These are phyloP conservation scores for Limenitis camilla DNA, from an alignment of 2,888 invertebrate species.

Conservation along the genomic window DNA sequence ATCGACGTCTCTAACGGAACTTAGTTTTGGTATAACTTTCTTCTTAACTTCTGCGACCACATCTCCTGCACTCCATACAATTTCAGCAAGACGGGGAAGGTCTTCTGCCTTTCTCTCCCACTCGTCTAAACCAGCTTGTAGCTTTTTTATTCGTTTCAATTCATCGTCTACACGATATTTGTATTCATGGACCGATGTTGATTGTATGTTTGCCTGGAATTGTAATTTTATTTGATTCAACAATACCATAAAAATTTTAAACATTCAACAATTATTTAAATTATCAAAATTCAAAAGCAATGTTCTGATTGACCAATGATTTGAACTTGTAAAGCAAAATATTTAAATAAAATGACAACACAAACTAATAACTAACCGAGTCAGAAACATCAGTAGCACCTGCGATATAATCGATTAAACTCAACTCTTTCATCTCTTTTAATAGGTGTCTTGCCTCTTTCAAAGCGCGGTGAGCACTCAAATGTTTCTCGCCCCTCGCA, in stretches of 20 bases:
- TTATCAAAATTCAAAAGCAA: too few species aligned
- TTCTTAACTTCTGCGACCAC: conserved; percentile 64
- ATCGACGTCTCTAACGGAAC: conserved; percentile 41
- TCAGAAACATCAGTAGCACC: conserved; percentile 60
- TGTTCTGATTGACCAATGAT: neutral
- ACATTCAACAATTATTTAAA: neutral
- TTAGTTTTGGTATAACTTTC: conserved; percentile 51
- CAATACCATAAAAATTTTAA: neutral
- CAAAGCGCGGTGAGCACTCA: conserved; percentile 60
- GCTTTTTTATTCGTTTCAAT: conserved; percentile 37
- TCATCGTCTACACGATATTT: conserved; percentile 52
- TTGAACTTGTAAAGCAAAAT: neutral
- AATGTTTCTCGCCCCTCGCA: conserved; percentile 59
- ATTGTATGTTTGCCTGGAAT: conserved; percentile 58
- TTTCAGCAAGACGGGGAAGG: conserved; percentile 57
- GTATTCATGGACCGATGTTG: conserved; percentile 57
- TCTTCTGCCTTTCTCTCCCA: conserved; percentile 62
- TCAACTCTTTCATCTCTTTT: conserved; percentile 52
- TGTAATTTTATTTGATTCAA: neutral
- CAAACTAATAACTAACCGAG: conserved; percentile 38
- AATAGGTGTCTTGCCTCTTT: conserved; percentile 61
- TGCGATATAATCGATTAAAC: conserved; percentile 51
- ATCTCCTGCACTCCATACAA: conserved; percentile 65
- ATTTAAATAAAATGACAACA: neutral
- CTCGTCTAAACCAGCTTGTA: conserved; percentile 38